phyloP scores from a whole-genome alignment of 2,888 invertebrate species.

The Orthosia gothica region DNA sequence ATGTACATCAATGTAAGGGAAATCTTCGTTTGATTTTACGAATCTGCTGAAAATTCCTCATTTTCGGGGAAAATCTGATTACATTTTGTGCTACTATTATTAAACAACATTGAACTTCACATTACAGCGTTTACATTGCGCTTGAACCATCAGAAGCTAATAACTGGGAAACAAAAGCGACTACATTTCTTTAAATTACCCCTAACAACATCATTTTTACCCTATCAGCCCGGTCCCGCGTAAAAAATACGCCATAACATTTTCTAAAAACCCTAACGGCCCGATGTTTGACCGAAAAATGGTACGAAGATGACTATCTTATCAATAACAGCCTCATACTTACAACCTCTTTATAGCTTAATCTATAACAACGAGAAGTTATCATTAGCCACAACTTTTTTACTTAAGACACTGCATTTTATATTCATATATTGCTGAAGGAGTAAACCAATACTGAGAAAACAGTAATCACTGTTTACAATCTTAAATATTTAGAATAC shows the following conservation, averaged over 20 bases:
- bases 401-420: slow-evolving; percentile 84
- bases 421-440: slow-evolving; percentile 78
- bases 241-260: slow-evolving; percentile 45
- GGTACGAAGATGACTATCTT: slow-evolving; percentile 74
- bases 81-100: slow-evolving; percentile 28
- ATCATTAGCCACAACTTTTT: slow-evolving; percentile 84
- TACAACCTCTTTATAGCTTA: slow-evolving; percentile 83
- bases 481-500: slow-evolving; percentile 38
- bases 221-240: slow-evolving; percentile 30
- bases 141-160: slow-evolving; percentile 8
- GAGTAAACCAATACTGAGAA: slow-evolving; percentile 41
- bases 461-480: slow-evolving; percentile 21
- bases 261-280: slow-evolving; percentile 12
- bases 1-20: neutral
- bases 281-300: slow-evolving; percentile 46
- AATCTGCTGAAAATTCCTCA: slow-evolving; percentile 4
- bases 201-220: slow-evolving; percentile 23
- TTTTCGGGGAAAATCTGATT: neutral
- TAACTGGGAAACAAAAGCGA: slow-evolving; percentile 34
- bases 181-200: slow-evolving; percentile 2
- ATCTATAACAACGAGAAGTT: slow-evolving; percentile 77
- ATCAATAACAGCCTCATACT: slow-evolving; percentile 83
- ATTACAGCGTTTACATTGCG: neutral
- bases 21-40: neutral
- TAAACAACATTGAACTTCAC: neutral